Evolutionary conservation across 2,113 vertebrate species (phyloP).

Genomic region (Raphicerus campestris): DNA sequence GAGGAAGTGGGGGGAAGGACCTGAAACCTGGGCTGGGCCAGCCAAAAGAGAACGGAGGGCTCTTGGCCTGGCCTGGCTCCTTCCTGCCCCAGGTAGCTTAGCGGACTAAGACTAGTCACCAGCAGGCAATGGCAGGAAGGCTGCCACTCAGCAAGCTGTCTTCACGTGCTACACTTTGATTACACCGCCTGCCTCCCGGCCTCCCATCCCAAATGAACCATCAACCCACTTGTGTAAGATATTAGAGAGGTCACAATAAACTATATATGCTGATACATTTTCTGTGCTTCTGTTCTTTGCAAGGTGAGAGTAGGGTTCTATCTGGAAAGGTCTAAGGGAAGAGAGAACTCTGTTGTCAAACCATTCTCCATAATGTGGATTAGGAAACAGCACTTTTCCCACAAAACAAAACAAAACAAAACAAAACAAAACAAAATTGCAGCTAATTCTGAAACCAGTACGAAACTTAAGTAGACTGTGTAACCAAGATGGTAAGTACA

Average conservation of each 20-base stretch:
- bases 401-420: neutral
- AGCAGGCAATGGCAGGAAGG: neutral
- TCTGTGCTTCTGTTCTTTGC: conserved; percentile 7
- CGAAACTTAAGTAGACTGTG: neutral
- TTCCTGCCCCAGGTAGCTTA: neutral
- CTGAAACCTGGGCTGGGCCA: neutral
- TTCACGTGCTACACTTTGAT: neutral
- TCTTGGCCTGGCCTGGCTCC: neutral
- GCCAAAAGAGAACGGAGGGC: neutral
- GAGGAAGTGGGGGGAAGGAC: neutral
- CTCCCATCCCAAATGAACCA: neutral
- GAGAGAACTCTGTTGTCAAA: neutral
- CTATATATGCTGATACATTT: neutral
- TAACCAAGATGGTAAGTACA: neutral
- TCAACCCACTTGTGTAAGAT: neutral
- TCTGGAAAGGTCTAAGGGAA: neutral
- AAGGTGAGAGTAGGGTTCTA: neutral
- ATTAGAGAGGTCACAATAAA: conserved; percentile 37
- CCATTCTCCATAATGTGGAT: neutral
- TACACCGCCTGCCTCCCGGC: neutral
- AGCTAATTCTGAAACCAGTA: neutral
- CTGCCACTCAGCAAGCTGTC: neutral
- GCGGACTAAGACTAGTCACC: neutral
- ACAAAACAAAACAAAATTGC: neutral
- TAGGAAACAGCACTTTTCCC: neutral